Percentiles rank a stretch among this genome's conserved stretches.
Evolutionary conservation across 2,797 vertebrate species (phyloP).

Genomic region (Mycteria americana): DNA sequence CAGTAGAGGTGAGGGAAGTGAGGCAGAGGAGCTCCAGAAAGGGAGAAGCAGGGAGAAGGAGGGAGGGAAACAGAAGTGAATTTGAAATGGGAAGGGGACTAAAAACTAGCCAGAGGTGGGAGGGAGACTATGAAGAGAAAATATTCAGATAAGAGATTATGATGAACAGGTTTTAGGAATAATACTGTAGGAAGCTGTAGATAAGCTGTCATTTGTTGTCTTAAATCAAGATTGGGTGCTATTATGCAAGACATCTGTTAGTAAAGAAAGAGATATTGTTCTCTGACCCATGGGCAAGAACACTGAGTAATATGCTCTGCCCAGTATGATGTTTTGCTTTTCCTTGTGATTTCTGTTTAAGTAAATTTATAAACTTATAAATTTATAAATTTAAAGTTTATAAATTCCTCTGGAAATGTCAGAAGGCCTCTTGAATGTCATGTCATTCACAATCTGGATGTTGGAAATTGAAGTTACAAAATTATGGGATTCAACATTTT

Average conservation of each 20-base stretch:
- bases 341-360: not conserved
- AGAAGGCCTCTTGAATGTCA: not conserved
- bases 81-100: not conserved
- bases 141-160: not conserved
- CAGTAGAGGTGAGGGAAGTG: not conserved
- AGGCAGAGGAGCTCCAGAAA: not conserved
- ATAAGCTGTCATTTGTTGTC: not conserved
- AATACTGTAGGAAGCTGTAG: not conserved
- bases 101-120: not conserved
- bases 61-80: not conserved
- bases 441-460: not conserved
- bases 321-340: not conserved
- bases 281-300: not conserved
- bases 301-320: not conserved
- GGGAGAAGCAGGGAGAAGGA: not conserved
- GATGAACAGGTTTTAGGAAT: not conserved
- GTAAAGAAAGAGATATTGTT: not conserved
- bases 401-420: not conserved
- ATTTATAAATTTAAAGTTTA: no score
- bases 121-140: not conserved
- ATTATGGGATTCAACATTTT: not conserved
- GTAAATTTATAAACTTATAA: no score
- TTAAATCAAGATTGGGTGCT: not conserved
- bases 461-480: not conserved
- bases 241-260: not conserved